Evolutionary conservation across 2,113 vertebrate species (phyloP).

Genomic region (Tylochromis polylepis): DNA sequence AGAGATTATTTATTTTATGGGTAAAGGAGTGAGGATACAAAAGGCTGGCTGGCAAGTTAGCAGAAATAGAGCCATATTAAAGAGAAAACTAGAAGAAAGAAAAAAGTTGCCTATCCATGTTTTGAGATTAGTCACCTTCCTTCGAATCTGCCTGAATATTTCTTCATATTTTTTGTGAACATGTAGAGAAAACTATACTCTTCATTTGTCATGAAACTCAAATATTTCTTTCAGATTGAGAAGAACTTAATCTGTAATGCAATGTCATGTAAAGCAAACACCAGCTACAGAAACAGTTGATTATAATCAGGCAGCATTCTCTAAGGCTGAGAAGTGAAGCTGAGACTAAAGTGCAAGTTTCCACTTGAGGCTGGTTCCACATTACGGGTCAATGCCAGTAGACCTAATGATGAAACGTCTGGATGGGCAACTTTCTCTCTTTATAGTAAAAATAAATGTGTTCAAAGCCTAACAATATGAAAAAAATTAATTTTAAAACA

Average conservation of each 20-base stretch:
- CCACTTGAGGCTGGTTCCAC: not conserved
- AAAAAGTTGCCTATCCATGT: not conserved
- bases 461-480: not conserved
- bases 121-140: not conserved
- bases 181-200: not conserved
- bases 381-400: not conserved
- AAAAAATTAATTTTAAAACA: not conserved
- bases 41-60: not conserved
- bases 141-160: not conserved
- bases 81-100: not conserved
- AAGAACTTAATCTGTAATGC: too few species aligned
- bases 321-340: not conserved
- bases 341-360: not conserved
- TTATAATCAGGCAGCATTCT: not conserved
- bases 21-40: not conserved
- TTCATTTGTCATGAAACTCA: not conserved
- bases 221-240: not conserved
- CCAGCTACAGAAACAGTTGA: not conserved
- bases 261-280: not conserved
- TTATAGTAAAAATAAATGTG: not conserved
- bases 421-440: not conserved
- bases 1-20: not conserved
- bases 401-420: not conserved
- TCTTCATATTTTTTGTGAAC: not conserved
- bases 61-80: not conserved